Conservation (phyloP, 1,140 invertebrate species). For the Aphaenogaster floridana region DNA sequence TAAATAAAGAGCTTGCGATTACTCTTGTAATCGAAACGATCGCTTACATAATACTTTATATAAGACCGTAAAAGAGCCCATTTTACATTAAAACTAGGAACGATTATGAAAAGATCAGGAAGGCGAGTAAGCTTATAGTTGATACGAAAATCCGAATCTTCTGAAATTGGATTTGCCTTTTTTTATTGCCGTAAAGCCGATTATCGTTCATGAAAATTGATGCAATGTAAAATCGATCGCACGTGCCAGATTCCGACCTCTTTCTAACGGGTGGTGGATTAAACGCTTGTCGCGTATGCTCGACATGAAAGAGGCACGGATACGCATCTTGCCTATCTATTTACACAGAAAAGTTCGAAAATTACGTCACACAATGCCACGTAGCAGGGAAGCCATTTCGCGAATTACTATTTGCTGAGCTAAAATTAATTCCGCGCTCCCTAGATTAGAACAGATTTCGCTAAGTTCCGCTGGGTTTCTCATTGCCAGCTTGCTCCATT, state of each 20-base stretch:
- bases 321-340: constrained; percentile 74
- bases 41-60: background rate
- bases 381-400: constrained; percentile 75
- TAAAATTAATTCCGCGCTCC: constrained; percentile 83
- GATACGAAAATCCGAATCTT: background rate
- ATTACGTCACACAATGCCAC: constrained; percentile 67
- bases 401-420: constrained; percentile 77
- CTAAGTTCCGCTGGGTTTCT: constrained; percentile 49
- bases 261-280: constrained; percentile 51
- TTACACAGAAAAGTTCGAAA: constrained; percentile 77
- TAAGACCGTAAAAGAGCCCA: background rate
- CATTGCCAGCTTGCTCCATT: background rate
- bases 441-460: constrained; percentile 79
- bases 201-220: constrained; percentile 21
- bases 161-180: background rate
- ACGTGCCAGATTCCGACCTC: constrained; percentile 35
- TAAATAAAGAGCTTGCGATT: background rate
- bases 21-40: background rate
- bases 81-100: background rate
- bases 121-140: background rate
- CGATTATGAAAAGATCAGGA: background rate
- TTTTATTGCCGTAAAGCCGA: background rate
- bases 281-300: constrained; percentile 17
- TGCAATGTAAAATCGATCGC: constrained; percentile 25
- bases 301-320: constrained; percentile 26